Evolutionary conservation across 2,113 vertebrate species (phyloP), one percentile per base, ranked within the genome.

Genomic region (Lophotis ruficrista): DNA sequence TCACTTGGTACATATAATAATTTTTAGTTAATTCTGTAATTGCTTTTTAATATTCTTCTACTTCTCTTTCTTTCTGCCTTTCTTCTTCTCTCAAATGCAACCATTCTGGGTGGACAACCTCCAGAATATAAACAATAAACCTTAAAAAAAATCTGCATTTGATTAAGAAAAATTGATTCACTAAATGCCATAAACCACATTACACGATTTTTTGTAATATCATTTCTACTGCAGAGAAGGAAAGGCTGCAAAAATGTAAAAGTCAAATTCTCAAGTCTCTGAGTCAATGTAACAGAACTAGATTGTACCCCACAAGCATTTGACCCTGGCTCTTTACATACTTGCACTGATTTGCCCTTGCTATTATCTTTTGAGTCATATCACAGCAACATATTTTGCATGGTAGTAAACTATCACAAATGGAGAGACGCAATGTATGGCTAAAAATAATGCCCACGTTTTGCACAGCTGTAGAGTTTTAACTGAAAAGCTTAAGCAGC

Each of bases 361-460:
- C n/a, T 53, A 9, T 58, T 91, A 89, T 85, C 77, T 92, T 30
- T 48, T 41, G 24, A 87, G 64, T 28, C 72, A 51, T 77, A 81
- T 51, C 72, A 87, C 15, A 61, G 58, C 28, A 65, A 71, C 91
- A 89, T 84, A 84, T 75, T 94, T 89, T 82, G 41, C 62, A 35
- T 76, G 57, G 77, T 57, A 65, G 47, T 68, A 81, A 89, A 79
- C 90, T 87, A 90, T 89, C 69, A 24, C 25, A 69, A 78, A 92
- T 2, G n/a, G 54, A 89, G 83, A 82, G 51, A 84, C 12, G 25
- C 20, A 37, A 48, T 6, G 30, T 45, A 53, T n/a, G 41, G 65
- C 83, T 94, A 89, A 93, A 96, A 95, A 94, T 92, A 94, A 78
- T 62, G 68, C 24, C 60, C 4, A 3, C 21, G 2, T 90, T 94